Conservation (phyloP, 1,140 invertebrate genomes). For the Maconellicoccus hirsutus region DNA sequence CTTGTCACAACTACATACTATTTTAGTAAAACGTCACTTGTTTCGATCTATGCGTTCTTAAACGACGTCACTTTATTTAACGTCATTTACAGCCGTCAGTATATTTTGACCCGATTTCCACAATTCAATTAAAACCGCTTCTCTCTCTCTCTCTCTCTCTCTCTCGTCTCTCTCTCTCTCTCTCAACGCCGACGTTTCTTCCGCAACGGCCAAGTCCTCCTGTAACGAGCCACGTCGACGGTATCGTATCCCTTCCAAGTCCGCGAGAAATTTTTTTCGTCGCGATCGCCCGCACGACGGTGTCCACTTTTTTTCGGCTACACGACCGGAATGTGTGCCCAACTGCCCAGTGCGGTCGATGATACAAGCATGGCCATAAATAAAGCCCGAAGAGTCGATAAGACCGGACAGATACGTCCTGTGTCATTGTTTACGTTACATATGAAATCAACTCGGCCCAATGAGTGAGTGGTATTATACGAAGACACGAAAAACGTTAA, state of each 20-base stretch:
- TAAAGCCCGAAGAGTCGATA: background rate
- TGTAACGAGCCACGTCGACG: too few relatives aligned
- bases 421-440: slow-evolving; percentile 18
- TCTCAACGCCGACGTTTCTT: too few relatives aligned
- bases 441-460: background rate
- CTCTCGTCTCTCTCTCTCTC: too few relatives aligned
- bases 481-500: slow-evolving; percentile 13
- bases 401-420: slow-evolving; percentile 13
- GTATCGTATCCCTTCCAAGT: too few relatives aligned
- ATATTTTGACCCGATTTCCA: slow-evolving; percentile 8
- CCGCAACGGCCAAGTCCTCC: too few relatives aligned
- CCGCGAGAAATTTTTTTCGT: background rate
- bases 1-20: too few relatives aligned
- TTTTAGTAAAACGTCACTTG: background rate
- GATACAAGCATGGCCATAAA: background rate
- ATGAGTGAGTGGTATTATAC: slow-evolving; percentile 14
- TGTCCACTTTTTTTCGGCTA: too few relatives aligned
- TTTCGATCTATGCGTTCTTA: slow-evolving; percentile 4
- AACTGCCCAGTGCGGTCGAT: too few relatives aligned
- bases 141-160: background rate
- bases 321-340: too few relatives aligned
- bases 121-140: background rate
- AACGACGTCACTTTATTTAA: slow-evolving; percentile 9
- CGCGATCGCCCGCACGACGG: background rate
- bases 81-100: slow-evolving; percentile 7